Conservation (phyloP, 2,888 invertebrate species). For the Nephrotoma flavescens region DNA sequence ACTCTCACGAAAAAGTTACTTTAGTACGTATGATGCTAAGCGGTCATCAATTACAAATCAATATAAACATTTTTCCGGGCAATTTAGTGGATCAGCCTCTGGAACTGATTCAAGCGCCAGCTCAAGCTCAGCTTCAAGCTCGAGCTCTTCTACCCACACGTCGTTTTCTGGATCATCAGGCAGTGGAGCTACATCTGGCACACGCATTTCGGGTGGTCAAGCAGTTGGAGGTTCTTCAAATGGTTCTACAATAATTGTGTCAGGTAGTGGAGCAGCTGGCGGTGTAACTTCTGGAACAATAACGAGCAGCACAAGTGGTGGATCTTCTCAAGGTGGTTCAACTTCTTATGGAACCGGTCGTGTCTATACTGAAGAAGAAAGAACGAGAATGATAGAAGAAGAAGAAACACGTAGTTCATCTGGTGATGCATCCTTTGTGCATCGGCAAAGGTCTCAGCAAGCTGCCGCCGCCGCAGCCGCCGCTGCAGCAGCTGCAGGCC, state of each 20-base stretch:
- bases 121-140: background rate
- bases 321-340: background rate
- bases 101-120: background rate
- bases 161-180: background rate
- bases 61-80: background rate
- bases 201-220: conserved; percentile 15
- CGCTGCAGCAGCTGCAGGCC: background rate
- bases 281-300: background rate
- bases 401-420: conserved; percentile 28
- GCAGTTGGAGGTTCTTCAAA: conserved; percentile 7
- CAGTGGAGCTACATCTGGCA: conserved; percentile 9
- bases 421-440: conserved; percentile 34
- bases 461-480: conserved; percentile 16
- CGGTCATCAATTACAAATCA: background rate
- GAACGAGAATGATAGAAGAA: conserved; percentile 25
- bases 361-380: conserved; percentile 26
- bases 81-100: background rate
- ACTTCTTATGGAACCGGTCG: background rate
- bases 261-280: background rate
- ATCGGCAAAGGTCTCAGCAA: conserved; percentile 27
- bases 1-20: conserved; percentile 27
- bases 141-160: background rate
- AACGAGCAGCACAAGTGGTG: background rate
- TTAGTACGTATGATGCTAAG: conserved; percentile 27
- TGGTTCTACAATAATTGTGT: background rate